Conservation (phyloP, 2,888 invertebrate genomes). For the Cantharis rufa region DNA sequence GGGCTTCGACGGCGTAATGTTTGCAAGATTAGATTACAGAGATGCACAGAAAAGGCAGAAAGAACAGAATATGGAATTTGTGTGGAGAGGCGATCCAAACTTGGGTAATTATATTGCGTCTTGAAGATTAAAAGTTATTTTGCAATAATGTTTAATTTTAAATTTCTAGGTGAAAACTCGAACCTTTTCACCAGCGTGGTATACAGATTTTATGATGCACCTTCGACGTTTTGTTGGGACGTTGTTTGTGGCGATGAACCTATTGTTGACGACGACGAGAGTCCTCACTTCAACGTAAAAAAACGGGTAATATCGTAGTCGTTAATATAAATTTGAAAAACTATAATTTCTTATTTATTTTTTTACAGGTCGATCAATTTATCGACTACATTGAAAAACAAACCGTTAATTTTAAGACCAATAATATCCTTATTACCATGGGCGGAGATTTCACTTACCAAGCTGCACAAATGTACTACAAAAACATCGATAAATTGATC, state of each 20-base stretch:
- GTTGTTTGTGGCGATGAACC: slow-evolving; percentile 69
- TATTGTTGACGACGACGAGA: slow-evolving; percentile 65
- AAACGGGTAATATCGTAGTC: slow-evolving; percentile 54
- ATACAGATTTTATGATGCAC: slow-evolving; percentile 69
- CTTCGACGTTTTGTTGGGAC: slow-evolving; percentile 76
- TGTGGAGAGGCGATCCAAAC: slow-evolving; percentile 75
- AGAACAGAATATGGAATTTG: slow-evolving; percentile 70
- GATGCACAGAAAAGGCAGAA: slow-evolving; percentile 67
- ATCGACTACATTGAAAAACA: slow-evolving; percentile 41
- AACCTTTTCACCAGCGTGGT: slow-evolving; percentile 65
- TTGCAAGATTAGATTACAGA: slow-evolving; percentile 81
- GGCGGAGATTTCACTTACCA: slow-evolving; percentile 69
- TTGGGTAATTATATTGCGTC: slow-evolving; percentile 57
- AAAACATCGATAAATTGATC: slow-evolving; percentile 63
- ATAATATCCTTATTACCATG: slow-evolving; percentile 68
- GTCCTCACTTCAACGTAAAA: slow-evolving; percentile 69
- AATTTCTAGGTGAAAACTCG: slow-evolving; percentile 30
- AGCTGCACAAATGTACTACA: slow-evolving; percentile 62
- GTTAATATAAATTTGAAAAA: neutral
- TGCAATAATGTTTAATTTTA: neutral
- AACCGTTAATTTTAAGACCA: slow-evolving; percentile 57
- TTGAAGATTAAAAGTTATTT: neutral
- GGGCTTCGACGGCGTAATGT: slow-evolving; percentile 83
- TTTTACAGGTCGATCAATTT: slow-evolving; percentile 47
- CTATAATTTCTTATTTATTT: neutral